These are phyloP conservation scores for Chaetodon trifascialis DNA, from an alignment of 2,113 vertebrate species.

Conservation along the genomic window DNA sequence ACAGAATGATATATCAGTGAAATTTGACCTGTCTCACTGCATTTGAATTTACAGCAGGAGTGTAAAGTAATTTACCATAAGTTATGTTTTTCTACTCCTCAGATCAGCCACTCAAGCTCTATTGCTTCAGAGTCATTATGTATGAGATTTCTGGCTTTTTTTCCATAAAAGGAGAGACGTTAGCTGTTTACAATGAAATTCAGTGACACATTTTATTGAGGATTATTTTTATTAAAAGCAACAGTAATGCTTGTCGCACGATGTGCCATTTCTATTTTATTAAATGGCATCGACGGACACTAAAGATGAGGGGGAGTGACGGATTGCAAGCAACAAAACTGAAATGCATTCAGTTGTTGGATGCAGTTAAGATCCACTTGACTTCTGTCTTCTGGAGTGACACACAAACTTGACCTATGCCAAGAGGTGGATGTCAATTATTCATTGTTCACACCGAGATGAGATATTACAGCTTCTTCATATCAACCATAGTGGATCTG, in stretches of 20 bases:
- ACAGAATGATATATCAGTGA: constrained; percentile 69
- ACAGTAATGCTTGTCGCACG: constrained; percentile 15
- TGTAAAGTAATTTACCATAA: constrained; percentile 72
- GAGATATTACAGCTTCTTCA: background rate
- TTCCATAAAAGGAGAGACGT: constrained; percentile 28
- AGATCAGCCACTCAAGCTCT: constrained; percentile 57
- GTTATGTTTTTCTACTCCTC: constrained; percentile 58
- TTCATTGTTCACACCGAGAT: background rate
- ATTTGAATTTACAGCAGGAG: constrained; percentile 74
- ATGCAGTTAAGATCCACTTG: constrained; percentile 26
- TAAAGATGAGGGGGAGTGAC: constrained; percentile 35
- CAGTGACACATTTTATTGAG: constrained; percentile 6
- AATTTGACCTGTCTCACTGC: constrained; percentile 67
- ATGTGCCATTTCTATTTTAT: constrained; percentile 35
- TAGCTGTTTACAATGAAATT: constrained; percentile 15
- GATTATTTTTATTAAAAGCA: constrained; percentile 24
- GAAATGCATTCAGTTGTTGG: constrained; percentile 26
- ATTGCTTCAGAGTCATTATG: constrained; percentile 52
- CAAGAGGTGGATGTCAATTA: background rate
- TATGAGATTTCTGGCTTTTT: constrained; percentile 33
- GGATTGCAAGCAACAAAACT: constrained; percentile 21
- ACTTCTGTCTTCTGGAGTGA: constrained; percentile 16
- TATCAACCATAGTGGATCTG: background rate
- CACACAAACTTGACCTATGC: constrained; percentile 10
- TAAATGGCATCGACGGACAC: constrained; percentile 19